Evolutionary conservation across 2,888 invertebrate genomes (phyloP), one percentile per base, ranked within the genome.

Genomic region (Unio delphinus): DNA sequence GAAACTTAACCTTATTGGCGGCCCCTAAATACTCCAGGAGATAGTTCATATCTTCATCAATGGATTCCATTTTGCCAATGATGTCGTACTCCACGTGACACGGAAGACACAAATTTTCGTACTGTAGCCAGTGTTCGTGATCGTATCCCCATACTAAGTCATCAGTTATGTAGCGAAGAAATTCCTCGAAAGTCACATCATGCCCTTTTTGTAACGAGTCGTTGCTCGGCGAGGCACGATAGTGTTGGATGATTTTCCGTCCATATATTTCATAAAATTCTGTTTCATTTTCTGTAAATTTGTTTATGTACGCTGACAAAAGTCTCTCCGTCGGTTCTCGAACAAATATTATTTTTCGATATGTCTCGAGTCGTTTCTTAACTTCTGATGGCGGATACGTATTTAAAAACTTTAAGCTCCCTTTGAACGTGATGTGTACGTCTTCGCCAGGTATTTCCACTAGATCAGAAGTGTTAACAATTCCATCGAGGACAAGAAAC

Each of bases 281-380:
- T 61, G 77, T 79, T 55, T 91, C 91, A 15, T 45, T 45, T 4
- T 90, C 87, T 54, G 88, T 83, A 80, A 98, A 91, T 90, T 98
- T 97, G 90, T 97, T 97, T 75, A 95, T 92, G 89, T 94, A 98
- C 0, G 97, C 97, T 0, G 97, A 97, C 62, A 97, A 91, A 61
- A 97, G 89, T 74, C 97, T 92, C 87, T 98, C 97, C 88, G 97
- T 94, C 0, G 97, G 97, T 91, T 97, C 95, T 45, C 97, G 92
- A 0, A 95, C 96, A 83, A 97, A 94, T 66, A 97, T 92, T 89
- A 97, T 94, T 83, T 95, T 95, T 68, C 95, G 94, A 87, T 96
- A 97, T 72, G 93, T 93, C 57, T 93, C 92, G 26, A 97, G 89
- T 88, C 94, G 94, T 62, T 90, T 88, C 63, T 92, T 90, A 61